These are phyloP conservation scores for Mareca penelope DNA, from an alignment of 2,797 vertebrate species.

Conservation along the genomic window DNA sequence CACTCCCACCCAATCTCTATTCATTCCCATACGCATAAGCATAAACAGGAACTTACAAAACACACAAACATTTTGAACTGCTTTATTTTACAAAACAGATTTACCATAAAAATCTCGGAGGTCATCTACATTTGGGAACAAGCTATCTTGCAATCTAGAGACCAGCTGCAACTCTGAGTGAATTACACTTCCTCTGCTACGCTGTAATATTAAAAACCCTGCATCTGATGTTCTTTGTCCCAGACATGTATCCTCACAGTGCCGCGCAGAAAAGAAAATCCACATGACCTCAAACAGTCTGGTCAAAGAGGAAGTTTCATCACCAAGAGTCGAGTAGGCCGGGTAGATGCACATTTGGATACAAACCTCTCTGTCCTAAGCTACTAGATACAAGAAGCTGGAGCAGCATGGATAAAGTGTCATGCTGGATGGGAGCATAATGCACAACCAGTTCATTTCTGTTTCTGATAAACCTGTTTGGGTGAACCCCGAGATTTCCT, in stretches of 20 bases:
- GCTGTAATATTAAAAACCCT: background rate
- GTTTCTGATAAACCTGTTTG: background rate
- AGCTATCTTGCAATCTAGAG: background rate
- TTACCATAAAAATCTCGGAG: background rate
- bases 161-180: background rate
- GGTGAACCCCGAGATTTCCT: background rate
- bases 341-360: background rate
- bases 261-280: background rate
- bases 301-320: background rate
- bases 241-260: background rate
- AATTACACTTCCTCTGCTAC: background rate
- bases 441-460: background rate
- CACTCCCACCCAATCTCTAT: background rate
- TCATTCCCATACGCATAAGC: background rate
- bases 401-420: background rate
- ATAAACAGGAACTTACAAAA: background rate
- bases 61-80: background rate
- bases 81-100: background rate
- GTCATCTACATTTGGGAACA: background rate
- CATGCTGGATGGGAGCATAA: background rate
- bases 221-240: background rate
- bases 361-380: background rate
- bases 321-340: background rate
- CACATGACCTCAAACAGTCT: background rate
- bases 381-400: background rate